phyloP scores from a whole-genome alignment of 1,140 invertebrate species.

The Solen grandis region DNA sequence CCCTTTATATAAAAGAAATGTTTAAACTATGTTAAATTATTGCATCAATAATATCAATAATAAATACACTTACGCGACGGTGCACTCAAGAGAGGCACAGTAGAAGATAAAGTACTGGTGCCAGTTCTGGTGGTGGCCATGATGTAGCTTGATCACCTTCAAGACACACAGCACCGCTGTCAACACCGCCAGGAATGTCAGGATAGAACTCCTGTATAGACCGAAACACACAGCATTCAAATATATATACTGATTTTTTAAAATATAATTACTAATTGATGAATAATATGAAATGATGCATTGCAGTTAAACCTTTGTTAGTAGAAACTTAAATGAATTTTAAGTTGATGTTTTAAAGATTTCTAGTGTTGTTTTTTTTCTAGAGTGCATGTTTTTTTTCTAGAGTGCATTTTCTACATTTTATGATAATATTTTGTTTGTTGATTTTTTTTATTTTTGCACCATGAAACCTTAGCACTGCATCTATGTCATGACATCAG shows the following conservation, averaged over 20 bases:
- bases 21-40: no score
- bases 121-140: slow-evolving; percentile 81
- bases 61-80: slow-evolving; percentile 35
- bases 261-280: not conserved
- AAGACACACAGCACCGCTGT: slow-evolving; percentile 81
- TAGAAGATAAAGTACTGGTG: slow-evolving; percentile 80
- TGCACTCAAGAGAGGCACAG: slow-evolving; percentile 55
- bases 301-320: not conserved
- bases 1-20: no score
- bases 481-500: no score
- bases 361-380: not conserved
- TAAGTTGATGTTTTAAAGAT: not conserved
- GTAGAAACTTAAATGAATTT: not conserved
- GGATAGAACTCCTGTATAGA: slow-evolving; percentile 79
- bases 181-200: slow-evolving; percentile 80
- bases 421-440: no score
- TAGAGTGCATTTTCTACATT: no score
- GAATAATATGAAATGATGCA: not conserved
- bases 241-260: not conserved
- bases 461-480: no score
- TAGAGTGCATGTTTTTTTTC: not conserved
- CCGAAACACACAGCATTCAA: slow-evolving; percentile 12
- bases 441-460: no score
- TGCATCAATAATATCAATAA: no score
- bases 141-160: slow-evolving; percentile 82